phyloP scores from a whole-genome alignment of 1,140 invertebrate species.

The Asbolus verrucosus region DNA sequence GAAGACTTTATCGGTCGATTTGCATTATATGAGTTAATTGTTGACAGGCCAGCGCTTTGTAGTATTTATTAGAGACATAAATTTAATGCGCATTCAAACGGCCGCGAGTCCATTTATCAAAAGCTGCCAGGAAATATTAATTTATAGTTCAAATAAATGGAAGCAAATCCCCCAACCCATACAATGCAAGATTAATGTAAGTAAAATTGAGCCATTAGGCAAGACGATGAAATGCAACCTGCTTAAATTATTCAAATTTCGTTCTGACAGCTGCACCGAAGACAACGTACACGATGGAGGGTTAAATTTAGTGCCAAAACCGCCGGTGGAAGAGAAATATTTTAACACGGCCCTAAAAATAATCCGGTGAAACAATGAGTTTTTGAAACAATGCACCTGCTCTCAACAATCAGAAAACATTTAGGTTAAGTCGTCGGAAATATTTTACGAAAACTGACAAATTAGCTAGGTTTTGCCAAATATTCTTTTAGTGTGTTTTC shows the following conservation, averaged over 20 bases:
- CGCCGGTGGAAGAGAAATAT: conserved; percentile 1
- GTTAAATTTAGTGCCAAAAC: conserved; percentile 33
- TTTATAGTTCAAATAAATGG: conserved; percentile 42
- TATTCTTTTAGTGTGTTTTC: conserved; percentile 41
- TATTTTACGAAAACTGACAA: conserved; percentile 40
- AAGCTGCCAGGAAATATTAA: conserved; percentile 45
- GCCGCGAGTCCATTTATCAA: conserved; percentile 43
- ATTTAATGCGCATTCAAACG: conserved; percentile 33
- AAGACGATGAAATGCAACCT: conserved; percentile 40
- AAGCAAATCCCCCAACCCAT: conserved; percentile 38
- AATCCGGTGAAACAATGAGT: conserved; percentile 31
- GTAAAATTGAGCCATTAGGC: conserved; percentile 41
- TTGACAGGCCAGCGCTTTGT: conserved; percentile 22
- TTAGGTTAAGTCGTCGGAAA: conserved; percentile 34
- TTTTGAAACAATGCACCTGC: conserved; percentile 38
- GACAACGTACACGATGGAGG: too few species aligned
- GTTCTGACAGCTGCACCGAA: conserved; percentile 43
- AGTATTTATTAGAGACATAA: conserved; percentile 41
- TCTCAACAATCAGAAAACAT: conserved; percentile 35
- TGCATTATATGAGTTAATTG: conserved; percentile 49
- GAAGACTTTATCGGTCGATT: conserved; percentile 41
- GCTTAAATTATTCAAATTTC: conserved; percentile 43
- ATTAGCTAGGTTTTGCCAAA: conserved; percentile 41
- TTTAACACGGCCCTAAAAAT: conserved; percentile 28
- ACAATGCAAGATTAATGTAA: conserved; percentile 40